Conservation (phyloP, 2,797 vertebrate genomes). For the Syncerus caffer region DNA sequence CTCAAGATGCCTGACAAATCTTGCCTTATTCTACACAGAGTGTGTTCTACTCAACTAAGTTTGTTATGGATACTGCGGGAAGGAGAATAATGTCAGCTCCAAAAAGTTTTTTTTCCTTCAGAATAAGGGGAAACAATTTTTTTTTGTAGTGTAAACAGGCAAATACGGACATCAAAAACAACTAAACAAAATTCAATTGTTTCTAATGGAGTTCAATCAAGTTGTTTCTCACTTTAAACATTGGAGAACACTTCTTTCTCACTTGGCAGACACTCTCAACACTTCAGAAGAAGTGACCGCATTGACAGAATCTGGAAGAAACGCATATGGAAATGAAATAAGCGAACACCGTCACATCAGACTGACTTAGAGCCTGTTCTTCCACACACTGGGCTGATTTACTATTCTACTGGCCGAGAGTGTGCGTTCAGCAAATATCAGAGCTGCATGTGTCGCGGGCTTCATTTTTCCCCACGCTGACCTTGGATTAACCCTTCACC, state of each 20-base stretch:
- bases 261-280: not conserved
- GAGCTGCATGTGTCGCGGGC: not conserved
- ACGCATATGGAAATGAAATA: not conserved
- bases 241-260: not conserved
- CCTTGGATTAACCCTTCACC: slow-evolving; percentile 65
- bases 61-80: not conserved
- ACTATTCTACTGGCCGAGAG: not conserved
- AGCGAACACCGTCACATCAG: not conserved
- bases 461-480: not conserved
- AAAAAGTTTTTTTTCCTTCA: not conserved
- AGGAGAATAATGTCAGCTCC: not conserved
- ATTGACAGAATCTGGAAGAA: slow-evolving; percentile 35
- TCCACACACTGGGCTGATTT: not conserved
- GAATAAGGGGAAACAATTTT: not conserved
- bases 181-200: slow-evolving; percentile 24
- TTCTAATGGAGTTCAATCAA: slow-evolving; percentile 41
- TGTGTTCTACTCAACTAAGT: not conserved
- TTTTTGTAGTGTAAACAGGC: not conserved
- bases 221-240: slow-evolving; percentile 29
- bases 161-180: not conserved
- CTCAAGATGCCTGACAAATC: not conserved
- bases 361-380: slow-evolving; percentile 26
- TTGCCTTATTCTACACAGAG: not conserved
- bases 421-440: slow-evolving; percentile 24
- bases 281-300: slow-evolving; percentile 1